Evolutionary conservation across 1,140 invertebrate genomes (phyloP).

Genomic region (Latrodectus geometricus): DNA sequence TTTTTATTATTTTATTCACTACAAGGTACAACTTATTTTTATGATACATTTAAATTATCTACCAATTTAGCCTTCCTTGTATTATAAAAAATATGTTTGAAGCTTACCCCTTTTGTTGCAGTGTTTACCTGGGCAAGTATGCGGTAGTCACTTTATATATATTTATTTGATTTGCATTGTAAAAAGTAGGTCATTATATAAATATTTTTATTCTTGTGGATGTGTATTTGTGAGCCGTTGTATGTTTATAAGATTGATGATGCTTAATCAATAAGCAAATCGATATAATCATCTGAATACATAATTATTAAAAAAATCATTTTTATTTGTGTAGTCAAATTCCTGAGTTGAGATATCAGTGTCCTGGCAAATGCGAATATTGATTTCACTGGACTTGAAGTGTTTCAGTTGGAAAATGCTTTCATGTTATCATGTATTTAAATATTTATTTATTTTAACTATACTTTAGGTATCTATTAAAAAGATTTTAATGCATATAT

Average conservation of each 20-base stretch:
- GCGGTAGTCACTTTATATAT: slow-evolving; percentile 55
- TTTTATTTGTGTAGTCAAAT: slow-evolving; percentile 61
- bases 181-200: slow-evolving; percentile 55
- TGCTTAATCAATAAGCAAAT: no score
- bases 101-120: slow-evolving; percentile 47
- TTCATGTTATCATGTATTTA: slow-evolving; percentile 62
- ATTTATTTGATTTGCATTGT: slow-evolving; percentile 59
- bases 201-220: slow-evolving; percentile 46
- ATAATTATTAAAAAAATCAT: slow-evolving; percentile 43
- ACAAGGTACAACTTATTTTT: neutral
- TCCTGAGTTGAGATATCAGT: slow-evolving; percentile 20
- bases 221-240: slow-evolving; percentile 30
- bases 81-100: slow-evolving; percentile 19
- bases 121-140: slow-evolving; percentile 44
- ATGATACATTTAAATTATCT: neutral
- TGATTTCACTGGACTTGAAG: slow-evolving; percentile 18
- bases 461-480: slow-evolving; percentile 58
- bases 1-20: neutral
- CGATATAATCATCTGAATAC: slow-evolving; percentile 26
- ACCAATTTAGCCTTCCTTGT: neutral
- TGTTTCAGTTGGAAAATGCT: slow-evolving; percentile 17
- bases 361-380: neutral
- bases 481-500: slow-evolving; percentile 58
- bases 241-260: slow-evolving; percentile 13
- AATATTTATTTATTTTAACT: slow-evolving; percentile 62